These are phyloP conservation scores for Ceyx margarethae DNA, from an alignment of 2,113 vertebrate genomes.

Conservation along the genomic window DNA sequence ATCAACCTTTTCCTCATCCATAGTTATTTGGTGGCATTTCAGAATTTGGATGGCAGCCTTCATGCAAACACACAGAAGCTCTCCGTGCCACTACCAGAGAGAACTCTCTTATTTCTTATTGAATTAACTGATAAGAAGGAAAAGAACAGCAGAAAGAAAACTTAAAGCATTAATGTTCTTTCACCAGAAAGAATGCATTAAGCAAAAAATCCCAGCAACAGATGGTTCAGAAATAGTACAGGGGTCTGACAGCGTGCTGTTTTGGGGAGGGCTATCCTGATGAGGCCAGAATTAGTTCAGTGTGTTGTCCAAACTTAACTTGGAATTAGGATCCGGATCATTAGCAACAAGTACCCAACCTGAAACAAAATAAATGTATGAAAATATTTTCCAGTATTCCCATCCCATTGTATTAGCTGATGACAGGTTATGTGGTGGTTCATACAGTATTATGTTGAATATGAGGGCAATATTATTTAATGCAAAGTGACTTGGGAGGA, in stretches of 20 bases:
- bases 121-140: background rate
- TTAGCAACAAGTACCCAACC: background rate
- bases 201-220: background rate
- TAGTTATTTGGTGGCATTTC: background rate
- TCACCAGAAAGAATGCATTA: background rate
- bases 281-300: background rate
- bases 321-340: background rate
- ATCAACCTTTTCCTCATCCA: background rate
- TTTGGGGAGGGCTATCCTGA: background rate
- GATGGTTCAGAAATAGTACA: background rate
- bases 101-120: background rate
- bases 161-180: background rate
- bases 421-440: constrained; percentile 44
- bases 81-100: background rate
- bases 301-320: constrained; percentile 8
- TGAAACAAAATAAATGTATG: constrained; percentile 12
- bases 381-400: constrained; percentile 9
- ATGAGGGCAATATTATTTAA: constrained; percentile 41
- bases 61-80: background rate
- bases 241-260: background rate
- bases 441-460: constrained; percentile 14
- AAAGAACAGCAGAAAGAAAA: background rate
- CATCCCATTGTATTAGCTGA: constrained; percentile 28
- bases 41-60: background rate
- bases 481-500: background rate